phyloP scores from a whole-genome alignment of 2,797 vertebrate species.

The Adelosebastes latens region DNA sequence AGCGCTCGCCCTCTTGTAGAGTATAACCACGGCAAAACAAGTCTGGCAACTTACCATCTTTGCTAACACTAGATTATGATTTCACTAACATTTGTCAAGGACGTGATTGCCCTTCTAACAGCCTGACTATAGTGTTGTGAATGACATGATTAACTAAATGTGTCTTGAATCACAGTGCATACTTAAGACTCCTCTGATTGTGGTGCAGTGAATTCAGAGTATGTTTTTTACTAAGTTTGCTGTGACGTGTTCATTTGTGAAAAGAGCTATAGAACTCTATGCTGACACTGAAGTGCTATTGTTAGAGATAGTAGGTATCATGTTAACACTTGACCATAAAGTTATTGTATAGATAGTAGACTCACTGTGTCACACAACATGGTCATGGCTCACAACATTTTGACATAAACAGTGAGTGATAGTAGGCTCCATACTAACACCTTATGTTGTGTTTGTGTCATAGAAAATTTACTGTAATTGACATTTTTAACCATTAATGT shows the following conservation, averaged over 20 bases:
- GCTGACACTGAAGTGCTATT: background rate
- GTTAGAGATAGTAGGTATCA: background rate
- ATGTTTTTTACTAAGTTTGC: background rate
- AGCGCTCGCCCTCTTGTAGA: slow-evolving; percentile 6
- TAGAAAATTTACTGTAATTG: background rate
- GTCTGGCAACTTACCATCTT: background rate
- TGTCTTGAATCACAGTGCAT: background rate
- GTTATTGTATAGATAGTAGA: background rate
- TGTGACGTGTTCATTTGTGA: background rate
- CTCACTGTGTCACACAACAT: background rate
- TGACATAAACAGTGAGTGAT: background rate
- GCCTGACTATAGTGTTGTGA: slow-evolving; percentile 3
- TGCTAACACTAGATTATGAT: slow-evolving; percentile 37
- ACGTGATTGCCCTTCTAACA: background rate
- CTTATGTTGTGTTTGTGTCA: background rate
- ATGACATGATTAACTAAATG: slow-evolving; percentile 27
- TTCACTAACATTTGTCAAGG: slow-evolving; percentile 58
- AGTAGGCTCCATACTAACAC: background rate
- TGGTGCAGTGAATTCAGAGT: background rate
- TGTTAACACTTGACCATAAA: background rate
- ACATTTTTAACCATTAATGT: background rate
- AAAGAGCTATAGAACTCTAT: background rate
- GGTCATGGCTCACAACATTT: background rate
- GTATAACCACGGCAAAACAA: background rate
- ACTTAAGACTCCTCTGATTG: background rate